These are phyloP conservation scores for Lates japonicus DNA, from an alignment of 2,797 vertebrate species.

Conservation along the genomic window DNA sequence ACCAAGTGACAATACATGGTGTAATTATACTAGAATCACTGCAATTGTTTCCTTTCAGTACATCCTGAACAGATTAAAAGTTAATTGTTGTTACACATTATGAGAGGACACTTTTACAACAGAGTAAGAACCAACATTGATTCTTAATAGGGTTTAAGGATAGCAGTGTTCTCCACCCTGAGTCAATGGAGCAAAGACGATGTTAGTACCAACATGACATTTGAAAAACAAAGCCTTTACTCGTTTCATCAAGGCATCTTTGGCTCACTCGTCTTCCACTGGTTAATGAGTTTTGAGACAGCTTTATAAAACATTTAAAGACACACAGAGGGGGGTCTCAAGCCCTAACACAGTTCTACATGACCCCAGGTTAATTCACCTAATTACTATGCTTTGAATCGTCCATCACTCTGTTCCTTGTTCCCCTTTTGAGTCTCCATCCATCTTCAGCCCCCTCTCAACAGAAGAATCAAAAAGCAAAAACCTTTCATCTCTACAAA, in stretches of 20 bases:
- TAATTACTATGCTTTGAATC: conserved; percentile 72
- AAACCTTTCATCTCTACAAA: conserved; percentile 50
- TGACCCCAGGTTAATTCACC: conserved; percentile 82
- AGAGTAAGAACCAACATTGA: background rate
- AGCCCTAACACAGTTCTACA: conserved; percentile 53
- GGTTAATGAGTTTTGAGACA: conserved; percentile 77
- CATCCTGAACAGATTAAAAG: background rate
- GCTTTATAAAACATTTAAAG: conserved; percentile 84
- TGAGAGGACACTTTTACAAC: background rate
- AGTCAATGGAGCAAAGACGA: conserved; percentile 40
- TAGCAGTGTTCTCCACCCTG: conserved; percentile 16
- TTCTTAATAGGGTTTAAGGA: conserved; percentile 38
- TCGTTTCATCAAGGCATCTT: conserved; percentile 46
- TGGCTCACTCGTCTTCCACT: conserved; percentile 45
- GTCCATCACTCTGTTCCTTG: conserved; percentile 37
- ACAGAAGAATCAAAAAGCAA: conserved; percentile 27
- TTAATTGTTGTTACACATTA: background rate
- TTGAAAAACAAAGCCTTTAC: conserved; percentile 56
- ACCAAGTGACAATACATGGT: background rate
- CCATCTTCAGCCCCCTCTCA: conserved; percentile 36
- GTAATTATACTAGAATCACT: background rate
- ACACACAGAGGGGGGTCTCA: conserved; percentile 55
- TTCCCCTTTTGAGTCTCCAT: conserved; percentile 17
- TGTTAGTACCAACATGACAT: conserved; percentile 39
- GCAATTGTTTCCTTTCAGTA: conserved; percentile 11